Percentiles rank a stretch among this genome's conserved stretches.
phyloP scores from a whole-genome alignment of 2,113 vertebrate genomes.

The Chelonoidis abingdonii region DNA sequence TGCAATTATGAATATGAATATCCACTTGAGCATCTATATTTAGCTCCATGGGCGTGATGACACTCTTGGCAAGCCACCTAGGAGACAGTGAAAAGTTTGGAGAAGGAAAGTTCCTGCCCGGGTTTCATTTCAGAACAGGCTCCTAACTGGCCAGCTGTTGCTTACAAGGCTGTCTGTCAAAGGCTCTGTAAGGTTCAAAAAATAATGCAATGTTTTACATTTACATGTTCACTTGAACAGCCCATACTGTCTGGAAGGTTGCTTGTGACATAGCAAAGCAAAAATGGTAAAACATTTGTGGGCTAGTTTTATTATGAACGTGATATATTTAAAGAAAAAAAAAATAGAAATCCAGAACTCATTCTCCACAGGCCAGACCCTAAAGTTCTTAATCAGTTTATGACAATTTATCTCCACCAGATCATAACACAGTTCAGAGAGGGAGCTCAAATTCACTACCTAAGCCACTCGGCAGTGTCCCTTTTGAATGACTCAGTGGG shows the following conservation, averaged over 20 bases:
- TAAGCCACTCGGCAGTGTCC: not conserved
- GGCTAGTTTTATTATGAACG: not conserved
- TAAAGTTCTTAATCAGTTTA: not conserved
- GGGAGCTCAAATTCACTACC: not conserved
- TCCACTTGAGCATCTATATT: not conserved
- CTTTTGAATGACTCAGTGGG: not conserved
- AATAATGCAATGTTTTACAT: not conserved
- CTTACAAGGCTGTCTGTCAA: not conserved
- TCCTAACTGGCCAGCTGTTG: not conserved
- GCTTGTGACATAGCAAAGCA: not conserved
- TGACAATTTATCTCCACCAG: not conserved
- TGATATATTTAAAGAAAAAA: not conserved
- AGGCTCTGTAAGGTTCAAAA: not conserved
- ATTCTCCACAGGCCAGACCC: not conserved
- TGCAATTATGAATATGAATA: not conserved
- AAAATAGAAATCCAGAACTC: not conserved
- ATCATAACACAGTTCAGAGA: not conserved
- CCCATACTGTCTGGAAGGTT: not conserved
- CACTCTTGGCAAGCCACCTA: not conserved
- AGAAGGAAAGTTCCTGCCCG: not conserved
- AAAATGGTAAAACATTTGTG: not conserved
- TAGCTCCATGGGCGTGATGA: not conserved
- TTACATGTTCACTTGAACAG: not conserved
- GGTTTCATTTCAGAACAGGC: not conserved
- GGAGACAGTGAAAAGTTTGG: not conserved